Evolutionary conservation across 2,888 invertebrate genomes (phyloP), one percentile per base, ranked within the genome.

Genomic region (Sphaerophoria rueppellii): DNA sequence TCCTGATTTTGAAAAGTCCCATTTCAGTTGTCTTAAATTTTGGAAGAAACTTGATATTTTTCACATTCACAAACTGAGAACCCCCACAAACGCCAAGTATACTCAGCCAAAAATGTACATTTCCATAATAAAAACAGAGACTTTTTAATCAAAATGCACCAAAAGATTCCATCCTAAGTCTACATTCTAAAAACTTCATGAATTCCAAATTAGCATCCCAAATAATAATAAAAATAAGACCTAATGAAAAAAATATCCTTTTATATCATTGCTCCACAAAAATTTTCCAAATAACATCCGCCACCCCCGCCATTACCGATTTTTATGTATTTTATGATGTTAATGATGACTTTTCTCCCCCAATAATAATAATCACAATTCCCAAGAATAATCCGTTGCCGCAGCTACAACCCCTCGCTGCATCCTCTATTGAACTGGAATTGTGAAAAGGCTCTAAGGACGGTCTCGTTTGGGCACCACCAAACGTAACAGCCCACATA

Each of bases 171-270:
- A 78, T 74, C 74, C 78, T 65, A 57, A 74, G 54, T 55, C 78
- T 37, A 81, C 74, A 74, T 12, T 24, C 24, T 43, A 12, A 65
- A 77, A 70, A 72, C 57, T 82, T 73, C 82, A 85, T 85, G 85
- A 85, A 85, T 81, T 85, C 73, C 58, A 81, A 80, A 85, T 85
- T 58, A 79, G 63, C 61, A 61, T 82, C 50, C 58, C 79, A 50
- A 79, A 71, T 50, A 43, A 43, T 9, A 43, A 4, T 11, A 16
- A 60, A 58, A 72, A 79, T 63, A 43, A 40, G n/a, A 50, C 11
- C 16, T 16, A 37, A 60, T 40, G 40, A 58, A 34, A 54, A 12
- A 55, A 74, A 70, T 48, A 48, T 79, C 75, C 73, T 69, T 85
- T 80, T 80, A 72, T 76, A 72, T 76, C 63, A 70, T 54, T 48